Evolutionary conservation across 2,797 vertebrate species (phyloP).

Genomic region (Sorex maritimensis): DNA sequence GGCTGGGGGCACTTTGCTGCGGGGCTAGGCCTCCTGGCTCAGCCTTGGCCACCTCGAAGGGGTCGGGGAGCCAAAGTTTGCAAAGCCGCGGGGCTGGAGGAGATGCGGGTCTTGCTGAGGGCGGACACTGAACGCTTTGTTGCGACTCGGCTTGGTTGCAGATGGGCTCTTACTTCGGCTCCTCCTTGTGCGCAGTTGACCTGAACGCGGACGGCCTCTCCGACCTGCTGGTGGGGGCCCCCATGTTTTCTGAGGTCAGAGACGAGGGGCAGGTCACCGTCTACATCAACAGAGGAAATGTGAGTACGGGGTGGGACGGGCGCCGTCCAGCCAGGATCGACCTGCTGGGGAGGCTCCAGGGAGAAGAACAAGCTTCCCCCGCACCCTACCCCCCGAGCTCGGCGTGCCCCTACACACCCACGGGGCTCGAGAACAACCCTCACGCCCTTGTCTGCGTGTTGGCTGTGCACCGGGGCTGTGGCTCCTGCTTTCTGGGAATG

Average conservation of each 20-base stretch:
- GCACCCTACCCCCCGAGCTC: background rate
- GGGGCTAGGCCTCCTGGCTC: background rate
- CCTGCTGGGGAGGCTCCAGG: accelerated
- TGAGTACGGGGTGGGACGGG: slow-evolving; percentile 91
- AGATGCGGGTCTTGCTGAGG: slow-evolving; percentile 69
- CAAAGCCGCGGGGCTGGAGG: background rate
- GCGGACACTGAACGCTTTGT: slow-evolving; percentile 94
- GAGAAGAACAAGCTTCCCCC: background rate
- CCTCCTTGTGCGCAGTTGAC: slow-evolving; percentile 99
- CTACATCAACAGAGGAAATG: slow-evolving; percentile 98
- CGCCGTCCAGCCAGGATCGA: accelerated
- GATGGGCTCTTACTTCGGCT: slow-evolving; percentile 99
- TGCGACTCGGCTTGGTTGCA: slow-evolving; percentile 96
- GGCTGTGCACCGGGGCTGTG: background rate
- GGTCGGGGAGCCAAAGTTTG: background rate
- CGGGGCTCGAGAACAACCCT: background rate
- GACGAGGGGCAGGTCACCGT: slow-evolving; percentile 98
- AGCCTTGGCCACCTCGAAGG: background rate
- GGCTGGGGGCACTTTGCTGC: no score
- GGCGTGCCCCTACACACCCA: accelerated
- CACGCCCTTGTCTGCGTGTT: background rate
- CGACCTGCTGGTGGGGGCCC: slow-evolving; percentile 98
- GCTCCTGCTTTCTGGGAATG: background rate
- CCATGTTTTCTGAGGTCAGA: slow-evolving; percentile 97
- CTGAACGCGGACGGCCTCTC: slow-evolving; percentile 98